phyloP scores from a whole-genome alignment of 2,113 vertebrate genomes.

The Silurus asotus region DNA sequence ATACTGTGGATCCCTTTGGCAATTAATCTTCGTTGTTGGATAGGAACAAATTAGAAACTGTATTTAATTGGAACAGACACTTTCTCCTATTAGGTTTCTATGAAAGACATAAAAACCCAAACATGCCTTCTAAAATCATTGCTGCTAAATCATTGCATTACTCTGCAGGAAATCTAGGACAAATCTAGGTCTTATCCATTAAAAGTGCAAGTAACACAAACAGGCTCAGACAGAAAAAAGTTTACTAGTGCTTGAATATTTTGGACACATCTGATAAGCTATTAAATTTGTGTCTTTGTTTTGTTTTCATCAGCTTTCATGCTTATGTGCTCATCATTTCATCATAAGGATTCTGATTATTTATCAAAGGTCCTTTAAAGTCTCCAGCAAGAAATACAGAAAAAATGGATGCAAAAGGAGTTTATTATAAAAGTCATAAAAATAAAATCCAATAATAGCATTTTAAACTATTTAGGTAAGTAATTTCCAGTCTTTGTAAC shows the following conservation, averaged over 20 bases:
- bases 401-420: neutral
- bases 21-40: neutral
- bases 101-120: constrained; percentile 9
- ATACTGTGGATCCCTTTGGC: neutral
- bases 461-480: no score
- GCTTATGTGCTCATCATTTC: neutral
- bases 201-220: neutral
- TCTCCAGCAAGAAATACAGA: no score
- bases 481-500: neutral
- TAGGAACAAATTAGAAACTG: constrained; percentile 21
- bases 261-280: neutral
- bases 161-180: constrained; percentile 1
- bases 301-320: neutral
- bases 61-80: neutral
- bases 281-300: neutral
- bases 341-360: neutral
- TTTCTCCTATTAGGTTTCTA: neutral
- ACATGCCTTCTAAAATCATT: neutral
- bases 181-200: neutral
- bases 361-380: neutral
- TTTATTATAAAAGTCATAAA: no score
- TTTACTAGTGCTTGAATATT: neutral
- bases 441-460: no score
- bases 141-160: neutral
- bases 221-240: neutral